phyloP scores from a whole-genome alignment of 1,140 invertebrate species.

The Bombus consobrinus region DNA sequence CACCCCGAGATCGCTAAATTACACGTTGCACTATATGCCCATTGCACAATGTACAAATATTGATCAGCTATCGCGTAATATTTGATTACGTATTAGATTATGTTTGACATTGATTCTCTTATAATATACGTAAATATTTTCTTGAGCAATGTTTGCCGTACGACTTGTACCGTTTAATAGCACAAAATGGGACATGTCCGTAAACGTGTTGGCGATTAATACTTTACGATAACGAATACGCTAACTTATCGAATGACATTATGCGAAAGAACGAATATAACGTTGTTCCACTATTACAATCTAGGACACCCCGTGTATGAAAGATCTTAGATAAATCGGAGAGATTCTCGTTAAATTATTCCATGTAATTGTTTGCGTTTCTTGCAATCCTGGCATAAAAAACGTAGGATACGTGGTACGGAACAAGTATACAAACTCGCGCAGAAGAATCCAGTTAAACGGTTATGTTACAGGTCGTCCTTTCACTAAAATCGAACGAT shows the following conservation, averaged over 20 bases:
- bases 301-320: neutral
- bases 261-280: neutral
- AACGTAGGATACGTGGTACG: too few species aligned
- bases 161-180: too few species aligned
- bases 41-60: slow-evolving; percentile 1
- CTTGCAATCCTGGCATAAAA: neutral
- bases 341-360: neutral
- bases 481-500: slow-evolving; percentile 54
- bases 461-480: slow-evolving; percentile 37
- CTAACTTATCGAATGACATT: too few species aligned
- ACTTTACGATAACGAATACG: too few species aligned
- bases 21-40: neutral
- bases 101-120: neutral
- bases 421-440: neutral
- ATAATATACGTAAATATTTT: neutral
- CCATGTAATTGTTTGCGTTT: neutral
- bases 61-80: slow-evolving; percentile 7
- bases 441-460: slow-evolving; percentile 11
- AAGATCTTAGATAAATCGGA: neutral
- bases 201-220: too few species aligned
- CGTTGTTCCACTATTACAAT: neutral
- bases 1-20: neutral
- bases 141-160: neutral
- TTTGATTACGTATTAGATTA: neutral
- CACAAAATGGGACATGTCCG: neutral